Evolutionary conservation across 2,113 vertebrate genomes (phyloP).

Genomic region (Dascyllus trimaculatus): DNA sequence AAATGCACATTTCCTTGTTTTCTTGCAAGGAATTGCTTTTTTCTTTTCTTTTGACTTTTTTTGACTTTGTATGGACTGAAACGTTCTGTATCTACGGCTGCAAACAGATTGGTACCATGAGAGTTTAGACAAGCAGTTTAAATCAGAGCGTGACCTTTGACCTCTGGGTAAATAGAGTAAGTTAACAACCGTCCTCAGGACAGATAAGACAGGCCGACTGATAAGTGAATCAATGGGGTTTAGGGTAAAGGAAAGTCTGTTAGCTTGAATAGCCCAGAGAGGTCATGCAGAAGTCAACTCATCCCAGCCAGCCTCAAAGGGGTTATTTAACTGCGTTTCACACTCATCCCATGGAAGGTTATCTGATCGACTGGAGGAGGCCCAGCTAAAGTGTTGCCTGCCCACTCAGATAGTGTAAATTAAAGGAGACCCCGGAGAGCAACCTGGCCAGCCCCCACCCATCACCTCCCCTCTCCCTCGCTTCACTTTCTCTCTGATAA

Average conservation of each 20-base stretch:
- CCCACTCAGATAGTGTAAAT: constrained; percentile 60
- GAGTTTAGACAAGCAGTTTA: constrained; percentile 59
- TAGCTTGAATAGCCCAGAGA: constrained; percentile 34
- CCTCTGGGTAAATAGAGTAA: constrained; percentile 63
- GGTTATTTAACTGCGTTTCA: constrained; percentile 53
- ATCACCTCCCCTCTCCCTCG: constrained; percentile 30
- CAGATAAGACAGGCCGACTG: constrained; percentile 65
- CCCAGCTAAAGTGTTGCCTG: constrained; percentile 49
- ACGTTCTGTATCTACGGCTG: constrained; percentile 33
- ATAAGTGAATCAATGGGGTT: constrained; percentile 56
- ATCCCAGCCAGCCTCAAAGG: constrained; percentile 59
- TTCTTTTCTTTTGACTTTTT: constrained; percentile 15
- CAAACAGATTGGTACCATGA: constrained; percentile 55
- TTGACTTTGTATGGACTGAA: constrained; percentile 18
- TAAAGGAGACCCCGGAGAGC: constrained; percentile 66
- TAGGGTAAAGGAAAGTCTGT: constrained; percentile 49
- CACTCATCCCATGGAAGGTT: constrained; percentile 57
- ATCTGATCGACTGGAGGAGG: constrained; percentile 70
- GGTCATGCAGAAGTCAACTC: constrained; percentile 71
- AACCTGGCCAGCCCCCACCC: constrained; percentile 44
- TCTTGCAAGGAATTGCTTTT: constrained; percentile 15
- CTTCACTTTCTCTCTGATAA: constrained; percentile 57
- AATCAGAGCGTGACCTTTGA: constrained; percentile 63
- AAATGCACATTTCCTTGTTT: neutral
- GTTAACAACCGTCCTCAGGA: constrained; percentile 66